These are phyloP conservation scores for Lochmaea capreae DNA, from an alignment of 2,888 invertebrate genomes.

Conservation along the genomic window DNA sequence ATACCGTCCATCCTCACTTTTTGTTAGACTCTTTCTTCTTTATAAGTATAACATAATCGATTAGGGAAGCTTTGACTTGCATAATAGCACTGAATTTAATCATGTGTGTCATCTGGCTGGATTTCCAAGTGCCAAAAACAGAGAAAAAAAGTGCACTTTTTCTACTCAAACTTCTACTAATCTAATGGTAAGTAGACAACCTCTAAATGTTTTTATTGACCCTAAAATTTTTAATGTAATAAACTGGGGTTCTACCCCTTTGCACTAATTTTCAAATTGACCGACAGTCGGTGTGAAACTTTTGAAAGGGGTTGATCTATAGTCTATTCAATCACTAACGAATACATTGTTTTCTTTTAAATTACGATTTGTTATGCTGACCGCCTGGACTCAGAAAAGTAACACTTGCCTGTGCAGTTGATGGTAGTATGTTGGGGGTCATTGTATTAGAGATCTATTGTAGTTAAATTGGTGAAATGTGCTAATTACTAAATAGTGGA, in stretches of 20 bases:
- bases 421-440: not conserved
- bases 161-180: no score
- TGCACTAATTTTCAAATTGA: not conserved
- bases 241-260: not conserved
- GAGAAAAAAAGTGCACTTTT: no score
- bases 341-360: conserved; percentile 1
- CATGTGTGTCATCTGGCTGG: no score
- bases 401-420: not conserved
- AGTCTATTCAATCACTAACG: conserved; percentile 1
- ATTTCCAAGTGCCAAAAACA: no score
- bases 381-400: not conserved
- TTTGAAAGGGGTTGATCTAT: not conserved
- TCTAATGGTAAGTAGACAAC: no score
- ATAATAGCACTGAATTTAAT: no score
- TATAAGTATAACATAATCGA: no score
- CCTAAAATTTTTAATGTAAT: not conserved
- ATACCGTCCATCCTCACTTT: no score
- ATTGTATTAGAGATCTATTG: not conserved
- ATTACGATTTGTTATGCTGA: conserved; percentile 8
- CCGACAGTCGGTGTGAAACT: not conserved
- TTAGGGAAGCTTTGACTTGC: no score
- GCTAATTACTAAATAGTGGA: no score
- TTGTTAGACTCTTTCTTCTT: no score
- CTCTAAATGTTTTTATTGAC: no score
- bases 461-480: not conserved